Base-by-base conservation (phyloP, 2,888 invertebrate genomes). In the Harpagoxenus sublaevis region DNA sequence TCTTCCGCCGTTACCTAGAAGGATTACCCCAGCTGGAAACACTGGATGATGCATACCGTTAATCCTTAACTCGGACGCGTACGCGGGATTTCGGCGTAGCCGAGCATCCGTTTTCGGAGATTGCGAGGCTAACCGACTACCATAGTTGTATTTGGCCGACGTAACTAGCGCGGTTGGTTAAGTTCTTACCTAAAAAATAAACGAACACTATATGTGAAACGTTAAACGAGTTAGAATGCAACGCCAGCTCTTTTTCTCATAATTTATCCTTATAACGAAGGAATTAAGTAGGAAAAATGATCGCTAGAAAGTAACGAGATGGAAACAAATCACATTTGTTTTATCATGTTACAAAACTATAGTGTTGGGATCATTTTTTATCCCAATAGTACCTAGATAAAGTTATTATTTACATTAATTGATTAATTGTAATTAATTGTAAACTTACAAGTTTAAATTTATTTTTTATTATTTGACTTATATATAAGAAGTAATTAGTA, bases 31-130 rank as follows among this genome's bases (percentile, higher is more conserved):
- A 66, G 73, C 39, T 81, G 28, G 79, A 71, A 81, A 62, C 73
- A 39, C 79, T 81, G 79, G 73, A 81, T 81, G 73, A 81, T 79
- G 71, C 71, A 79, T 79, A 60, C 48, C 60, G 79, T 81, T 81
- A 81, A 81, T 79, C 60, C 79, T 71, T 70, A 79, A 60, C 79
- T 79, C 23, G 79, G 71, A 79, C 71, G 71, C 79, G 28, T 35
- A 60, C 73, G 73, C 60, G 79, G 55, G 48, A 62, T 81, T 81
- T 81, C 35, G 70, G 70, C 31, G 70, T 70, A 39, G 73, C 73
- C 73, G 51, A 39, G 60, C 79, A 81, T 81, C 60, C 48, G 79
- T 81, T 71, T 73, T 48, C 79, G 73, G 78, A 71, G 48, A 81
- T 71, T 81, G 71, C 71, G 79, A 71, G 79, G 73, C 48, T 81